Percentiles rank a stretch among this genome's conserved stretches.
These are phyloP conservation scores for Julus scandinavius DNA, from an alignment of 2,888 invertebrate genomes.

Conservation along the genomic window DNA sequence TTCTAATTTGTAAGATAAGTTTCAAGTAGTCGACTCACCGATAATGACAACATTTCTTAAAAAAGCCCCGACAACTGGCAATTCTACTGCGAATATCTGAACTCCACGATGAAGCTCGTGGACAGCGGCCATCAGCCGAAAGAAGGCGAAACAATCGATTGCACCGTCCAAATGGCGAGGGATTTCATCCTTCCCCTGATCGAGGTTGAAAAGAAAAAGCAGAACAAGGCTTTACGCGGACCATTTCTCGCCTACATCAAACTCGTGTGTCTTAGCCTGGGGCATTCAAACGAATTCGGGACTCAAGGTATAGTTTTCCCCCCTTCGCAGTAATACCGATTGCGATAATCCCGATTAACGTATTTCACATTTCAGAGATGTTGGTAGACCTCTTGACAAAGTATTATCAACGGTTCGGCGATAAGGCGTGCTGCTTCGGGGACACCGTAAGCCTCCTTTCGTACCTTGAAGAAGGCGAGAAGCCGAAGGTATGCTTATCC, in stretches of 20 bases:
- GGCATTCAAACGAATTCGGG: constrained; percentile 58
- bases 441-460: constrained; percentile 82
- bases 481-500: constrained; percentile 62
- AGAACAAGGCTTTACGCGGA: constrained; percentile 70
- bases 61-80: constrained; percentile 72
- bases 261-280: constrained; percentile 62
- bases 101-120: constrained; percentile 76
- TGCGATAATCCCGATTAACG: neutral
- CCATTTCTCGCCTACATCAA: constrained; percentile 87
- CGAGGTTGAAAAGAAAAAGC: constrained; percentile 59
- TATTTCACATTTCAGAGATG: constrained; percentile 61
- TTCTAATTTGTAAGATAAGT: neutral
- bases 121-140: constrained; percentile 62
- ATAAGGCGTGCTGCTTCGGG: constrained; percentile 85
- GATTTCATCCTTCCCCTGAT: constrained; percentile 63
- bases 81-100: constrained; percentile 74
- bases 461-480: constrained; percentile 73
- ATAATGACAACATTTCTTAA: constrained; percentile 58
- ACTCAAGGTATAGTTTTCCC: constrained; percentile 50
- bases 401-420: constrained; percentile 84
- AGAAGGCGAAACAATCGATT: constrained; percentile 59
- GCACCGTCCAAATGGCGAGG: constrained; percentile 63
- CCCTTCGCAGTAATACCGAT: neutral
- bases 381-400: constrained; percentile 72
- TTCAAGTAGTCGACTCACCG: neutral